Base-by-base conservation (phyloP, 2,888 invertebrate genomes). In the Catocala fraxini region DNA sequence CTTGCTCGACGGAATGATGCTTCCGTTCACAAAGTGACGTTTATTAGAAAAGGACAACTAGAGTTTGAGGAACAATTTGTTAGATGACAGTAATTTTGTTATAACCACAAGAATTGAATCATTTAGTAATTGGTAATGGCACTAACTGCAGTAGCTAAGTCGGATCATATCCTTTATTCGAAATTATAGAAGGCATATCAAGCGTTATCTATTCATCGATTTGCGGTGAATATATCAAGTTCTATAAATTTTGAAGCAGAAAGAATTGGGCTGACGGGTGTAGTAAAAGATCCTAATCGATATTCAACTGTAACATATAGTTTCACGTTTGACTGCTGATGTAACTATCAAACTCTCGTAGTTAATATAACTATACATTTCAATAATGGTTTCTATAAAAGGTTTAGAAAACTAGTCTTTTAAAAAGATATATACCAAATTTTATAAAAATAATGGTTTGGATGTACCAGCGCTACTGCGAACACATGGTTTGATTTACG, bases 401-500 rank as follows among this genome's bases (percentile, higher is more conserved):
- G 25, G 1, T 25, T 25, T 25, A 25, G 25, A 25, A 25, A 25
- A 25, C 25, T 25, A 25, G 25, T 25, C 4, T 25, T 25, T 25
- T 25, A 25, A 25, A 25, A 25, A 25, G 25, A 4, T 25, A 25
- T 25, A 3, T 25, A 1, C 4, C 4, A 25, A 25, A 63, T 15
- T 59, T 39, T 71, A 78, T 80, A 73, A 67, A 45, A 65, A 57
- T 55, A 68, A 70, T 46, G 63, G 80, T 79, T 25, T 25, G 25
- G 25, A 25, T 90, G 91, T 92, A 89, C 92, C 84, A 80, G 80
- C 79, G 90, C 92, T 92, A 90, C 92, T 84, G 91, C 90, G 89
- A 90, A 88, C 89, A 85, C 71, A 9, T 71, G 64, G 83, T 81
- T 89, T 93, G 93, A 94, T 93, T 94, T 94, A 94, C 87, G 91